Conservation (phyloP, 1,140 invertebrate genomes). For the Gonioctena quinquepunctata region DNA sequence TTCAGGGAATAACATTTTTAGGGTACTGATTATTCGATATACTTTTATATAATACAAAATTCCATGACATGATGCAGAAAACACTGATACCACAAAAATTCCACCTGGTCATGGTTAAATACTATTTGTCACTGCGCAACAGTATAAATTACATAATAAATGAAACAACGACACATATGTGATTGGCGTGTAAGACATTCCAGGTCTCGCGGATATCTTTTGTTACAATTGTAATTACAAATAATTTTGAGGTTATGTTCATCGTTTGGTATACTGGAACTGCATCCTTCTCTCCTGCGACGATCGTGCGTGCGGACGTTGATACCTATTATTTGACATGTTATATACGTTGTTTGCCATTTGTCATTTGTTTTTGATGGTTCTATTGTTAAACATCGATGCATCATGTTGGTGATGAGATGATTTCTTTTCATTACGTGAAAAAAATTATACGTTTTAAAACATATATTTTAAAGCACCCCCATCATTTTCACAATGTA, state of each 20-base stretch:
- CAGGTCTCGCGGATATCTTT: conserved; percentile 14
- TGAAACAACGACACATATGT: conserved; percentile 7
- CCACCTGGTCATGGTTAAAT: not conserved
- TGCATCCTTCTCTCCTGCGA: not conserved
- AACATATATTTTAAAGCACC: no score
- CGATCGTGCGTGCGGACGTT: not conserved
- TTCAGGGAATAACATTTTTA: no score
- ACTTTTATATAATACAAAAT: no score
- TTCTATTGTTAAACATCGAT: not conserved
- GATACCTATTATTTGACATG: conserved; percentile 12
- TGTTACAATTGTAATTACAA: conserved; percentile 8
- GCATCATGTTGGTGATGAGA: not conserved
- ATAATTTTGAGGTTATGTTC: conserved; percentile 15
- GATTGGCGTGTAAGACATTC: conserved; percentile 15
- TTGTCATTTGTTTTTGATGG: conserved; percentile 12
- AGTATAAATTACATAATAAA: conserved; percentile 6
- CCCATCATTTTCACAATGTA: no score
- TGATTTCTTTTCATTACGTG: not conserved
- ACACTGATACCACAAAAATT: not conserved
- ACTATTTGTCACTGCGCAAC: conserved; percentile 6
- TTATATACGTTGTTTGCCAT: conserved; percentile 13
- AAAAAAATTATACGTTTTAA: no score
- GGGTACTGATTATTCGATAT: no score
- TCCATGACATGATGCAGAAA: no score
- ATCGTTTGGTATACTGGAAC: conserved; percentile 9